phyloP scores from a whole-genome alignment of 1,140 invertebrate genomes.

The Penaeus indicus region DNA sequence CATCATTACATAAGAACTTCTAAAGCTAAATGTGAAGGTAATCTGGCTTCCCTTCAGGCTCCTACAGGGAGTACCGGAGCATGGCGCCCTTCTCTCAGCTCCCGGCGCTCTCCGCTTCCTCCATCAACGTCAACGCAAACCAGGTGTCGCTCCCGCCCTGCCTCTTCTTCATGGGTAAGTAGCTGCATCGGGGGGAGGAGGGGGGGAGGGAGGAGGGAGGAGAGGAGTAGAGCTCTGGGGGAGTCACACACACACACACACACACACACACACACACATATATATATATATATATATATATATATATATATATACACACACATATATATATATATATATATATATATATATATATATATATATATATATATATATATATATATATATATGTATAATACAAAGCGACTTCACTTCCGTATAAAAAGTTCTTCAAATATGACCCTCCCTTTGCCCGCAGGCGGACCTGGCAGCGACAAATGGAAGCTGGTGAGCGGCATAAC shows the following conservation, averaged over 20 bases:
- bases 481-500: slow-evolving; percentile 79
- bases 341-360: too few species aligned
- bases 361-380: too few species aligned
- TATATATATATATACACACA: too few species aligned
- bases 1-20: too few species aligned
- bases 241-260: neutral
- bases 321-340: too few species aligned
- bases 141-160: slow-evolving; percentile 48
- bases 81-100: slow-evolving; percentile 51
- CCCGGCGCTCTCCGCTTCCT: slow-evolving; percentile 50
- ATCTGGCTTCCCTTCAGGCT: slow-evolving; percentile 22
- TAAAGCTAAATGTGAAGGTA: too few species aligned
- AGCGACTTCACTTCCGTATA: neutral
- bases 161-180: slow-evolving; percentile 59
- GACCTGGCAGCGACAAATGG: slow-evolving; percentile 85
- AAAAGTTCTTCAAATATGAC: neutral
- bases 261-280: too few species aligned
- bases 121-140: slow-evolving; percentile 33
- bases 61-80: slow-evolving; percentile 62
- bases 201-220: neutral
- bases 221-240: neutral
- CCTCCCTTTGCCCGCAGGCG: slow-evolving; percentile 72
- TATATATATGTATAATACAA: neutral
- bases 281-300: too few species aligned
- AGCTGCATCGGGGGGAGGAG: too few species aligned